Base-by-base conservation (phyloP, 2,888 invertebrate genomes). In the Girardia tigrina region DNA sequence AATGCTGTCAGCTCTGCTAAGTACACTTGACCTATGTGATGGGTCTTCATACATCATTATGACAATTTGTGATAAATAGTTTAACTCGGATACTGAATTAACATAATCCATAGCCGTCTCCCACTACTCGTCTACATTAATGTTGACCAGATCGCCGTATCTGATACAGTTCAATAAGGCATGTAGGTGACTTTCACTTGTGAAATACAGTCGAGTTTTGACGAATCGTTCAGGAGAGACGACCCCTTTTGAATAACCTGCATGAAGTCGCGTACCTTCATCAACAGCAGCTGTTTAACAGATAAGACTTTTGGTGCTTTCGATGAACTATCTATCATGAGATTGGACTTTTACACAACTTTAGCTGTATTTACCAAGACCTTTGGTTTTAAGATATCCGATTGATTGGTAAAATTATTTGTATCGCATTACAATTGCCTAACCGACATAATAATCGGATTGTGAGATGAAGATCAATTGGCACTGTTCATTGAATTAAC, bases 111-210 rank as follows among this genome's bases (percentile, higher is more conserved):
- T 94, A 0, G 98, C 97, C 77, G 95, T 88, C 16, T 91, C 89
- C 98, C 98, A 99, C 82, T 77, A 72, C 27, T 76, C 76, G 42
- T 77, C 77, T 1, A 29, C 29, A 16, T 73, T 23, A 0, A 42
- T 27, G 83, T 91, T 92, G 12, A 92, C 86, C 75, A 95, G 85
- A 26, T 92, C 93, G 14, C 95, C 95, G 83, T 90, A 93, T 78
- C 95, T 88, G 73, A 99, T 88, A 77, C 97, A 91, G 1, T 95
- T 97, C 78, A 99, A 88, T 78, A 99, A 86, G 12, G 95, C 97
- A 86, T 99, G 98, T 78, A 98, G 93, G 86, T 99, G 98, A 83
- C 94, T 94, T 87, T 98, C 98, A 84, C 94, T 95, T 0, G 98
- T 99, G 85, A 98, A 99, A 86, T 99, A 99, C 69, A 99, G 88